Evolutionary conservation across 1,140 invertebrate genomes (phyloP), one percentile per base, ranked within the genome.

Genomic region (Choristoneura fumiferana): DNA sequence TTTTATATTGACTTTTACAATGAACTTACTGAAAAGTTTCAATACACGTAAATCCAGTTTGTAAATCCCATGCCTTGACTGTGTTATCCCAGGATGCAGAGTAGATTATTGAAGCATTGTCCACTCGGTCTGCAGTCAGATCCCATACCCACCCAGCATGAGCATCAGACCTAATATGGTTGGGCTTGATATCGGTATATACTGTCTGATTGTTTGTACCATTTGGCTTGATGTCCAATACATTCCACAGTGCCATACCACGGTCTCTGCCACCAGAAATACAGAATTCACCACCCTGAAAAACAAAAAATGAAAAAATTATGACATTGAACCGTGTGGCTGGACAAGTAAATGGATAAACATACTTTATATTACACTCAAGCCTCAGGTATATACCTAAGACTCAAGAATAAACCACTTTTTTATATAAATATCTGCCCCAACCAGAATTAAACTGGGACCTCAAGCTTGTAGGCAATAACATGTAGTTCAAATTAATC

Each of bases 1-100:
- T n/a, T n/a, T n/a, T n/a, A n/a, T n/a, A n/a, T n/a, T n/a, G n/a
- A n/a, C n/a, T n/a, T n/a, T n/a, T n/a, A n/a, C n/a, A n/a, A n/a
- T n/a, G n/a, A 54, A 73, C 73, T 75, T 60, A 88, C 87, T 69
- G 67, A 60, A 89, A 89, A 54, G 70, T 78, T 67, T 86, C 63
- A 15, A 82, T 57, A 68, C 76, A 79, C 54, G 72, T 70, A 56
- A 90, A 75, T 36, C 72, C 76, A 49, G 72, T 69, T 14, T 58
- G 60, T 22, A 89, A 67, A 54, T 90, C 88, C 89, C 89, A 90
- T 13, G 78, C 76, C 71, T 89, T 90, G 0, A 90, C 85, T 52
- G 84, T 83, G 55, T 84, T 89, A 58, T 90, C 89, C 89, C 89
- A 90, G 13, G 89, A 90, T 1, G 86, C 87, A 9, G 89, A 90